Evolutionary conservation across 2,113 vertebrate genomes (phyloP).

Genomic region (Emydura subglobosa): DNA sequence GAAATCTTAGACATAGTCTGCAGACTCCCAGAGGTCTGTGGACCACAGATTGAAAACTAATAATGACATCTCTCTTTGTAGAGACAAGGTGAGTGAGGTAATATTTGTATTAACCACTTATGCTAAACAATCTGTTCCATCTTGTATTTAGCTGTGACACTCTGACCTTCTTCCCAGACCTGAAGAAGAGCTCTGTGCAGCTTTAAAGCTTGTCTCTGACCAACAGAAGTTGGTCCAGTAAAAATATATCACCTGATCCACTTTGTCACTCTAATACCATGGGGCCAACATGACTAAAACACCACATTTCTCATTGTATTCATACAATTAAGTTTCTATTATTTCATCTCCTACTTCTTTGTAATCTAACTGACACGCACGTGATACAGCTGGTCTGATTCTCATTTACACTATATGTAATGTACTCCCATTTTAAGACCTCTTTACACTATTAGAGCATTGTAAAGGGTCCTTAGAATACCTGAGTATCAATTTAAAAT

Average conservation of each 20-base stretch:
- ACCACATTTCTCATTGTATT: background rate
- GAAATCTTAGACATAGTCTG: background rate
- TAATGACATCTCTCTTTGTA: background rate
- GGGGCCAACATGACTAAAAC: background rate
- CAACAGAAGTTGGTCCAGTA: background rate
- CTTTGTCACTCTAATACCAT: background rate
- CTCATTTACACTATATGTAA: background rate
- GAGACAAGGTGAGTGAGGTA: background rate
- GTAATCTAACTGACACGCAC: background rate
- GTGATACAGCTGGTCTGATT: background rate
- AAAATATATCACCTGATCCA: background rate
- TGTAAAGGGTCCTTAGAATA: background rate
- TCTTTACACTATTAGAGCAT: background rate
- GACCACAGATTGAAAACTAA: background rate
- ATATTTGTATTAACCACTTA: background rate
- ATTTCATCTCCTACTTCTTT: background rate
- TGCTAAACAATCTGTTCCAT: background rate
- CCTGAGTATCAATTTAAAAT: conserved; percentile 8
- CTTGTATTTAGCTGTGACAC: background rate
- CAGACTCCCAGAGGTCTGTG: background rate
- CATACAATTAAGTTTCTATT: background rate
- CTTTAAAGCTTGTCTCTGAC: background rate
- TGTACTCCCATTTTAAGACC: background rate
- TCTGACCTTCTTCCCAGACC: background rate
- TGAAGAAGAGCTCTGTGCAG: background rate